A percentile compares a stretch with the other conserved stretches of the same genome.
These are phyloP conservation scores for Cerceris ruficornis DNA, from an alignment of 2,888 invertebrate species.

Conservation along the genomic window DNA sequence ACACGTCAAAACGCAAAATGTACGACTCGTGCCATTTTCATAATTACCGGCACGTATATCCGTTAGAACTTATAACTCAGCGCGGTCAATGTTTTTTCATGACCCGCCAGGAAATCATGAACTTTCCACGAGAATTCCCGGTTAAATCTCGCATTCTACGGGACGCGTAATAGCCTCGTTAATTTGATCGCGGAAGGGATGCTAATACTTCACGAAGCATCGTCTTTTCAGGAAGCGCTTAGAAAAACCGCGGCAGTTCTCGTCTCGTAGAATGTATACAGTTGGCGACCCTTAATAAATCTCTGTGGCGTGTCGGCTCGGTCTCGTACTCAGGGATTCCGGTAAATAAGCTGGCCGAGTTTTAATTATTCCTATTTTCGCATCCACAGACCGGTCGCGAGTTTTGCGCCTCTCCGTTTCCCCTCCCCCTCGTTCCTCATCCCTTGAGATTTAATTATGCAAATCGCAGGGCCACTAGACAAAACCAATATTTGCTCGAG, in stretches of 20 bases:
- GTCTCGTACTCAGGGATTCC: slow-evolving; percentile 56
- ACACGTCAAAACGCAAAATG: too few species aligned
- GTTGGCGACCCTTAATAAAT: slow-evolving; percentile 71
- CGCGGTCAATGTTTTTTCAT: slow-evolving; percentile 48
- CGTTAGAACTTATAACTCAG: background rate
- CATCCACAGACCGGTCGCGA: slow-evolving; percentile 59
- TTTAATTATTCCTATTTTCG: slow-evolving; percentile 79
- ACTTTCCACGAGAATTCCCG: slow-evolving; percentile 39
- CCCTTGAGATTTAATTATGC: slow-evolving; percentile 78
- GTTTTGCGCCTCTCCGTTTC: slow-evolving; percentile 26
- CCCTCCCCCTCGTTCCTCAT: slow-evolving; percentile 18
- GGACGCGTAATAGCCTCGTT: slow-evolving; percentile 59
- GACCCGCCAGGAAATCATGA: slow-evolving; percentile 43
- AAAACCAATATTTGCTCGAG: slow-evolving; percentile 78
- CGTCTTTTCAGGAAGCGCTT: slow-evolving; percentile 59
- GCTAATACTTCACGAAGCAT: slow-evolving; percentile 50
- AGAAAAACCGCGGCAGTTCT: slow-evolving; percentile 51
- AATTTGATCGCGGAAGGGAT: slow-evolving; percentile 63
- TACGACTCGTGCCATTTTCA: too few species aligned
- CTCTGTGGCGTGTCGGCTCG: slow-evolving; percentile 39
- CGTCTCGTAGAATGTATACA: slow-evolving; percentile 45
- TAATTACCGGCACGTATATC: too few species aligned
- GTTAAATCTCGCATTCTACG: slow-evolving; percentile 46
- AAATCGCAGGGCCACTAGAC: slow-evolving; percentile 78
- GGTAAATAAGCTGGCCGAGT: slow-evolving; percentile 76